Percentiles rank a stretch among this genome's conserved stretches.
These are phyloP conservation scores for Tanytarsus gracilentus DNA, from an alignment of 2,888 invertebrate genomes.

Conservation along the genomic window DNA sequence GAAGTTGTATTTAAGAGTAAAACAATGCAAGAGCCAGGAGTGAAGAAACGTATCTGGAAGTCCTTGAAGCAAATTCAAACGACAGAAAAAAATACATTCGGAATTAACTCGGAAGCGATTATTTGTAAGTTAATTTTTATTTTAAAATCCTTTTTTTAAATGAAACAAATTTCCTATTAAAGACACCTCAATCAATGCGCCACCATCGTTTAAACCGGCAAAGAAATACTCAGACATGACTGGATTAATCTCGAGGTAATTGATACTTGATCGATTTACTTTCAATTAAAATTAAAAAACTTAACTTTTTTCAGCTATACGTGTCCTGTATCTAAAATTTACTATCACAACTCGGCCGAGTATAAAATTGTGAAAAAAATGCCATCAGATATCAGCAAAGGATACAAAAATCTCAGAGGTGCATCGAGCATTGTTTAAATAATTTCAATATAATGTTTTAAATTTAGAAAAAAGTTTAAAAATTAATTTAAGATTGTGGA, in stretches of 20 bases:
- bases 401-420: constrained; percentile 76
- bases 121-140: constrained; percentile 51
- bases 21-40: constrained; percentile 31
- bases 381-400: constrained; percentile 86
- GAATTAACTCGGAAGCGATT: constrained; percentile 48
- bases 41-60: constrained; percentile 76
- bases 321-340: constrained; percentile 82
- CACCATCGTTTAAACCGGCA: constrained; percentile 81
- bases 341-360: constrained; percentile 78
- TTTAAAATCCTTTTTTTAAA: background rate
- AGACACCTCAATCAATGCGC: constrained; percentile 85
- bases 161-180: constrained; percentile 34
- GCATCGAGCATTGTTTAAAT: constrained; percentile 61
- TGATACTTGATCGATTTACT: no score
- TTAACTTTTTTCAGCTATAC: no score
- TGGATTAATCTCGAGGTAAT: constrained; percentile 73
- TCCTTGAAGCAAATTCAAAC: constrained; percentile 81
- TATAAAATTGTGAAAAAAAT: constrained; percentile 74
- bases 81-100: constrained; percentile 57
- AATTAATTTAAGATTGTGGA: no score
- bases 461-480: no score
- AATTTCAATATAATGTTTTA: no score
- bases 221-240: constrained; percentile 93
- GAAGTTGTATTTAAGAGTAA: constrained; percentile 14
- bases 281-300: no score